Percentiles rank a stretch among this genome's conserved stretches.
Conservation (phyloP, 2,797 vertebrate genomes). For the Buphagus erythrorhynchus region DNA sequence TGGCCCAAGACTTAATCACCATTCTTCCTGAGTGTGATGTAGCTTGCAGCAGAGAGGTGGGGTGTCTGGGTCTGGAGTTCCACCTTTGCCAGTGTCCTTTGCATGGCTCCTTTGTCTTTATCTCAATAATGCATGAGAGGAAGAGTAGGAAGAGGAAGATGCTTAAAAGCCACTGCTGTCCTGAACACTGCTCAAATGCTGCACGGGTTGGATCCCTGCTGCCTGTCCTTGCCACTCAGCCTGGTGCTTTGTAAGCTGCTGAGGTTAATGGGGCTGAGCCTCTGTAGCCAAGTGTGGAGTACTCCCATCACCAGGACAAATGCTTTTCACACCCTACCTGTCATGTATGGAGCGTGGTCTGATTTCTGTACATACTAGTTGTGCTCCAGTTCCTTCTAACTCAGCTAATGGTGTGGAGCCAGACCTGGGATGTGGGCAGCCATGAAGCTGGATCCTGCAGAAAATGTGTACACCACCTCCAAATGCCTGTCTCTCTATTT, state of each 20-base stretch:
- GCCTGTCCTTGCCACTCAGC: background rate
- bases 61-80: background rate
- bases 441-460: background rate
- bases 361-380: background rate
- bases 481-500: background rate
- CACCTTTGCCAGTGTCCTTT: background rate
- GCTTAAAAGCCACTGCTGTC: background rate
- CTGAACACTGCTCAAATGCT: background rate
- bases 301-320: background rate
- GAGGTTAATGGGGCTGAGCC: background rate
- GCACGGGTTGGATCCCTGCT: background rate
- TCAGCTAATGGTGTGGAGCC: background rate
- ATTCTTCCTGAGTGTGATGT: background rate
- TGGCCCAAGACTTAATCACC: background rate
- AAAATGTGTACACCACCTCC: background rate
- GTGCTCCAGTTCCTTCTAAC: background rate
- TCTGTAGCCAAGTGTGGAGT: background rate
- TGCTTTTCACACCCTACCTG: background rate
- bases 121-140: background rate
- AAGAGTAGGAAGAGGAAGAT: background rate
- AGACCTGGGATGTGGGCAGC: background rate
- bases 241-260: background rate
- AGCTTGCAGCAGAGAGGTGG: background rate
- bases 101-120: background rate
- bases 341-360: rapidly evolving